A percentile compares a stretch with the other conserved stretches of the same genome.
Evolutionary conservation across 2,888 invertebrate genomes (phyloP).

Genomic region (Coelogynopora nodosa): DNA sequence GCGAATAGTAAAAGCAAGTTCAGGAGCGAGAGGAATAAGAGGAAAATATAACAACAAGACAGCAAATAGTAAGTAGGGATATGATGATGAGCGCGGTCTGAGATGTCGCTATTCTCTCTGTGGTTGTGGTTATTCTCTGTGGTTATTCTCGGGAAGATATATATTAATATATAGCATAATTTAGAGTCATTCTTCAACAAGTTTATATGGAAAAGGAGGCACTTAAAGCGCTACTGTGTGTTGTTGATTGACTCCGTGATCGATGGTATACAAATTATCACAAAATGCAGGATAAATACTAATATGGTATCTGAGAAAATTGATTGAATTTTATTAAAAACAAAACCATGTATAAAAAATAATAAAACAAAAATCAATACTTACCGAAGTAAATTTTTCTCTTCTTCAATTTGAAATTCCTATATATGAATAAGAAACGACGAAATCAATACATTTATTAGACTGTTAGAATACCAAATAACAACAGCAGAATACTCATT

Average conservation of each 20-base stretch:
- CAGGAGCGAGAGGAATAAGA: background rate
- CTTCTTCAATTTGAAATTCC: constrained; percentile 32
- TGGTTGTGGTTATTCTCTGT: no score
- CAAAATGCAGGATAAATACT: background rate
- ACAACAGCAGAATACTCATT: no score
- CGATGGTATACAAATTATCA: background rate
- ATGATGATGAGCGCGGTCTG: background rate
- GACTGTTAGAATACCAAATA: no score
- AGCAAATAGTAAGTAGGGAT: background rate
- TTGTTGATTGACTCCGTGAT: no score
- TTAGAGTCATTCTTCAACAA: no score
- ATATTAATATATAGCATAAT: background rate
- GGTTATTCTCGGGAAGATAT: background rate
- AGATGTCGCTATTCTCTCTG: no score
- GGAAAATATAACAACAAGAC: background rate
- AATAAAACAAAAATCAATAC: background rate
- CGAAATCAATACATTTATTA: no score
- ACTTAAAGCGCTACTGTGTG: no score
- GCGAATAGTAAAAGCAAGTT: no score
- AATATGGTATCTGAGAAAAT: no score
- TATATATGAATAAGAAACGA: no score
- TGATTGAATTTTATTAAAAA: background rate
- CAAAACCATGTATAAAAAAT: background rate
- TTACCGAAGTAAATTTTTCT: background rate
- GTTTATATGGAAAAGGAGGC: no score